Base-by-base conservation (phyloP, 2,888 invertebrate species). In the Caenorhabditis sp. region DNA sequence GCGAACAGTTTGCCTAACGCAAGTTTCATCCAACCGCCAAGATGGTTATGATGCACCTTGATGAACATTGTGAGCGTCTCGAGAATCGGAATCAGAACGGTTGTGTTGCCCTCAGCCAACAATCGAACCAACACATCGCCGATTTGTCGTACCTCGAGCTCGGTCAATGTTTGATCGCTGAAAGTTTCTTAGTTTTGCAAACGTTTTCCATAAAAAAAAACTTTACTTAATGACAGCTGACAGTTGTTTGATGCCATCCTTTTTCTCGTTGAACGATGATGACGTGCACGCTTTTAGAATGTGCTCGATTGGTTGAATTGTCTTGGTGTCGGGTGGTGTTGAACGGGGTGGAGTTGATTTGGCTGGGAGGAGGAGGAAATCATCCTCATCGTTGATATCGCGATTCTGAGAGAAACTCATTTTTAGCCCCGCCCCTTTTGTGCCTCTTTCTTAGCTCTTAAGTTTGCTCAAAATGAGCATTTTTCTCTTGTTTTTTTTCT, bases 21-120 rank as follows among this genome's bases (percentile, higher is more conserved):
- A 0, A 73, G 51, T 60, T 68, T 68, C 17, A 73, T 50, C 73
- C 73, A 73, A 1, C 23, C 8, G n/a, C 59, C 59, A 17, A 69
- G 26, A 19, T 66, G 65, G 10, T 58, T 27, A 27, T 55, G 63
- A 36, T 66, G 66, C 8, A 19, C 26, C n/a, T 60, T 58, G 3
- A 73, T 59, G 21, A 66, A 66, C 0, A 53, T 19, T 4, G 62
- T 51, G 0, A 66, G 66, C 0, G 59, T 24, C n/a, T 73, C 73
- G 19, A 73, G 58, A 31, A 69, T 66, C 5, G 59, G 58, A 0
- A 73, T 37, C 17, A 73, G 60, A 17, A 60, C n/a, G 0, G 68
- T 68, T n/a, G 51, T 64, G 14, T 73, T 68, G 1, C 72, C 72
- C 50, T 73, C 73, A 4, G 73, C 65, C 8, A 73, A 55, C 31